phyloP scores from a whole-genome alignment of 2,113 vertebrate species.

The Amphiprion ocellaris region DNA sequence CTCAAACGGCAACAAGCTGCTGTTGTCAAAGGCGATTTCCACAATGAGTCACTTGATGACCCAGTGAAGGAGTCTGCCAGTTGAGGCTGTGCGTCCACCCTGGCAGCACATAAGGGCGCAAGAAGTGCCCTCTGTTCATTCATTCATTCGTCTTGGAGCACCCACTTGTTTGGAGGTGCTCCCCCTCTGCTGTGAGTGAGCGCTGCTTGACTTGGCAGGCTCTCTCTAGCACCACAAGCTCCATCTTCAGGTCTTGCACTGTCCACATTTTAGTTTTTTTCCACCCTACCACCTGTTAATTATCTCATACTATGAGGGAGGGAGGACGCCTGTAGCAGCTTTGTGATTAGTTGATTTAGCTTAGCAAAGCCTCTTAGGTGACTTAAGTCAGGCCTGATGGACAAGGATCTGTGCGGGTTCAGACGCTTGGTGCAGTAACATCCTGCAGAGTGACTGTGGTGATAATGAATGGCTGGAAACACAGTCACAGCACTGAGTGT shows the following conservation, averaged over 20 bases:
- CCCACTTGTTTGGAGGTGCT: conserved; percentile 47
- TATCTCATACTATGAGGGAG: conserved; percentile 38
- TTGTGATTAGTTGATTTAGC: conserved; percentile 76
- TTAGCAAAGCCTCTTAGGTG: conserved; percentile 77
- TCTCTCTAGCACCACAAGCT: not conserved
- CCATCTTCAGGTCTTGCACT: conserved; percentile 26
- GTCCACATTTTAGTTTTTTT: conserved; percentile 1
- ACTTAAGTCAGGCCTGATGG: conserved; percentile 63
- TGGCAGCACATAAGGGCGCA: conserved; percentile 29
- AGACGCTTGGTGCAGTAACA: conserved; percentile 24
- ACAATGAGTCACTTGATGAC: conserved; percentile 83
- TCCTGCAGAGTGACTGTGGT: conserved; percentile 2
- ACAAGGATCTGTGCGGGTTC: conserved; percentile 6
- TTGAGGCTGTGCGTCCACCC: conserved; percentile 56
- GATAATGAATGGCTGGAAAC: not conserved
- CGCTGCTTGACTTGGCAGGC: not conserved
- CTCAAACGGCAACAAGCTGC: conserved; percentile 75
- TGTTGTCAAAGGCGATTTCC: conserved; percentile 79
- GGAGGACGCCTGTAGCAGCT: conserved; percentile 59
- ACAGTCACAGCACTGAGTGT: too few species aligned
- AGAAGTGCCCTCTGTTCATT: conserved; percentile 75
- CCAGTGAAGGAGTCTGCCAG: conserved; percentile 63
- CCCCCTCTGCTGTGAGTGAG: not conserved
- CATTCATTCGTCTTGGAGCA: conserved; percentile 67
- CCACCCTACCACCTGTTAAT: conserved; percentile 45